Evolutionary conservation across 2,113 vertebrate species (phyloP), one percentile per base, ranked within the genome.

Genomic region (Bombycilla garrulus): DNA sequence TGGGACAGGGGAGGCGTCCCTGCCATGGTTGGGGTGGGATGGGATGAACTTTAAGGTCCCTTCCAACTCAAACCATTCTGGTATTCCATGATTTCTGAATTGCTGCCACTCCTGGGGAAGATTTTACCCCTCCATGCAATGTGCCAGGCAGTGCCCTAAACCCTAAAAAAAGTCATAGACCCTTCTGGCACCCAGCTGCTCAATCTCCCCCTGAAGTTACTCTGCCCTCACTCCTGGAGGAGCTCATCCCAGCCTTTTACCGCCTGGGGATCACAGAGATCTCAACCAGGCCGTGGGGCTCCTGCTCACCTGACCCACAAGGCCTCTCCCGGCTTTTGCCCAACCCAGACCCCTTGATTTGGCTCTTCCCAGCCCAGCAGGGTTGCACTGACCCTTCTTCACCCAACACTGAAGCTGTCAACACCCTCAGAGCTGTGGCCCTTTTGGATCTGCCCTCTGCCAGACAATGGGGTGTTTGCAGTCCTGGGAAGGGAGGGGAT

Each of bases 391-490:
- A 47, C 10, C 28, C 16, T 71, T 81, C 31, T 40, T 36, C 31
- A 23, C 48, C 23, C 58, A 28, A 6, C 40, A 3, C 2, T 19
- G 45, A 10, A 6, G 26, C n/a, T 50, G 21, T 33, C 76, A 64
- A 2, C 3, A 5, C 21, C 38, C 42, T 25, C 26, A 66, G 10
- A n/a, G 33, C 11, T 0, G 0, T 15, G 31, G 10, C 5, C 19
- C 26, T 42, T 42, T 10, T 11, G 50, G 82, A 15, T 8, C 22
- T 29, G 81, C 47, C 13, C 11, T 50, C 29, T 57, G 67, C 3
- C 38, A 45, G 56, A 3, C 60, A 25, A 7, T 2, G 29, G 20
- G 40, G 11, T 26, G 45, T 28, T 15, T 16, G 48, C 35, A 19
- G 38, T 24, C 8, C 24, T 36, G 67, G 53, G 33, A 45, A 35